phyloP scores from a whole-genome alignment of 2,113 vertebrate species.

The Copsychus sechellarum region DNA sequence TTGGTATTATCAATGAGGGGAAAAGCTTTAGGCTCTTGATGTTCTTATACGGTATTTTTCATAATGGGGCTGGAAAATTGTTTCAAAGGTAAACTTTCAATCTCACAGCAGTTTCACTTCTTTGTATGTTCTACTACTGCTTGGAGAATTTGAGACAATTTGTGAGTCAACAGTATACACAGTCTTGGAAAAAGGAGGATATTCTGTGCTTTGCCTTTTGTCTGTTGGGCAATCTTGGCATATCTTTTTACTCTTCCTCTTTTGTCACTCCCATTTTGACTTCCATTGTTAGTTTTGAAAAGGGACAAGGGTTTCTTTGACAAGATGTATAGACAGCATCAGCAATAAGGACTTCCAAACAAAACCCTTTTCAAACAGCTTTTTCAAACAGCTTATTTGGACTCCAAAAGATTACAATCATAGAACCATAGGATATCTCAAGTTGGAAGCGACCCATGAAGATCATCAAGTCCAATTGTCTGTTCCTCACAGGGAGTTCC shows the following conservation, averaged over 20 bases:
- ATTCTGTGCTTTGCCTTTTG: background rate
- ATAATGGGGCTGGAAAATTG: background rate
- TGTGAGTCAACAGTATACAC: background rate
- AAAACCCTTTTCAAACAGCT: background rate
- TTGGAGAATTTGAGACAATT: background rate
- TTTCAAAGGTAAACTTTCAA: background rate
- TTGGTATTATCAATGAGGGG: background rate
- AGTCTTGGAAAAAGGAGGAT: background rate
- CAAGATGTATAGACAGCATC: background rate
- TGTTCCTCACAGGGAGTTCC: background rate
- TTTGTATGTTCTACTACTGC: background rate
- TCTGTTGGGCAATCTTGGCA: background rate
- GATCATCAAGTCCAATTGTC: background rate
- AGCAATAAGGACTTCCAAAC: background rate
- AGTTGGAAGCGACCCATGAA: background rate
- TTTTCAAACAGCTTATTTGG: background rate
- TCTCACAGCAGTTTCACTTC: background rate
- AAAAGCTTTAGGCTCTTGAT: background rate
- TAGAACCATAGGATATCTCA: background rate
- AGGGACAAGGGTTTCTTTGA: background rate
- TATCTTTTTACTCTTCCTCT: background rate
- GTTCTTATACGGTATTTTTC: background rate
- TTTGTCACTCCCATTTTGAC: background rate
- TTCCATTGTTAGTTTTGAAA: background rate
- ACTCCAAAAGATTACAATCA: background rate